Base-by-base conservation (phyloP, 2,113 vertebrate species). In the Atractosteus spatula region DNA sequence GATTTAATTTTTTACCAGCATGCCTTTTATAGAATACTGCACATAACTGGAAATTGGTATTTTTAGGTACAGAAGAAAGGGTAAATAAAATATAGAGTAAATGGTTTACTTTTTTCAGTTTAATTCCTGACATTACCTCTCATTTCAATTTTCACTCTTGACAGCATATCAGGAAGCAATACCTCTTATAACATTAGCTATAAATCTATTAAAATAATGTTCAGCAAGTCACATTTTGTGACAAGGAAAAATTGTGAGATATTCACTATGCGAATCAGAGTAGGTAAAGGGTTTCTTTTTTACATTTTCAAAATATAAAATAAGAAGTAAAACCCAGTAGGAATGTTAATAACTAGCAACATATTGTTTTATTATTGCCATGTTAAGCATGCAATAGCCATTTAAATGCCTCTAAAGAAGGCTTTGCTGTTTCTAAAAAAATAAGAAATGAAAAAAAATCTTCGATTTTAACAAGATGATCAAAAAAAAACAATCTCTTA, bases 1-100 rank as follows among this genome's bases (percentile, higher is more conserved):
- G 54, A 73, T 93, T 74, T n/a, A 63, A 77, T 71, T 69, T 83
- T 89, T 90, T 90, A 89, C 91, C 90, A 90, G 90, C 92, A 94
- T 94, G 93, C 92, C 92, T 91, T 79, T 75, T 83, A 90, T 89
- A 81, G 82, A 92, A 86, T 90, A 89, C 84, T 89, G 90, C 88
- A 90, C 90, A 86, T 82, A 88, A 77, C 64, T 45, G 72, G 72
- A 62, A 54, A 13, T 61, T 51, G 42, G 61, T 68, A 65, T 43
- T 74, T 47, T 61, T 71, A 55, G 42, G 68, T n/a, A 16, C 51
- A 66, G 7, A 42, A 17, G 51, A 43, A 43, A 71, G 47, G 10
- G 41, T 65, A 16, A 68, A 71, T 61, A 73, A n/a, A 16, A 71
- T 7, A 70, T 8, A 65, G 56, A 55, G 47, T 68, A 29, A 68